Percentiles rank a stretch among this genome's conserved stretches.
These are phyloP conservation scores for Sciurus carolinensis DNA, from an alignment of 2,797 vertebrate species.

Conservation along the genomic window DNA sequence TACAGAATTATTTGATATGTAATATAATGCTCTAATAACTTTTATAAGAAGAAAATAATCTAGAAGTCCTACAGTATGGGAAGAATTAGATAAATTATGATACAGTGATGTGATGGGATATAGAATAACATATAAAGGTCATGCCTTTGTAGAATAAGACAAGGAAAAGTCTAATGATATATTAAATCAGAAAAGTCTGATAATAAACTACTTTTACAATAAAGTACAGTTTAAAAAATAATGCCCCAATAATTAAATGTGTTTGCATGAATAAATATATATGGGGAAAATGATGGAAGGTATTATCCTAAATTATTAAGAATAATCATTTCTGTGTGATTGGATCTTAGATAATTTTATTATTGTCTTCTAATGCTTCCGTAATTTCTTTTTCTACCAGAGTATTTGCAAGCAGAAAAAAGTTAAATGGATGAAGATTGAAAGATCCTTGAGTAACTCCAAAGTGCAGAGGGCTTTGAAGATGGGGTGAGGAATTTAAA, in stretches of 20 bases:
- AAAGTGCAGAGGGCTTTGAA: not conserved
- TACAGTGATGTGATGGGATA: conserved; percentile 41
- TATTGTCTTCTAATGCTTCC: not conserved
- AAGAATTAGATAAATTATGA: conserved; percentile 66
- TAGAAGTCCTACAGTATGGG: conserved; percentile 60
- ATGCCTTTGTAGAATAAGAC: conserved; percentile 58
- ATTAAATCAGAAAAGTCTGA: conserved; percentile 70
- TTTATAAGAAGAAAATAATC: conserved; percentile 67
- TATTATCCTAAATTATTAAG: conserved; percentile 11
- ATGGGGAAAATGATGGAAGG: not conserved
- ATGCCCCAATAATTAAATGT: conserved; percentile 4
- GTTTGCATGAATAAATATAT: not conserved
- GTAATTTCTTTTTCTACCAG: not conserved
- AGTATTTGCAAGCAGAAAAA: not conserved
- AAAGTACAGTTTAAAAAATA: conserved; percentile 3
- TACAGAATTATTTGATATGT: conserved; percentile 56
- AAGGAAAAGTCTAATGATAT: conserved; percentile 60
- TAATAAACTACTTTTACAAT: conserved; percentile 53
- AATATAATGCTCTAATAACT: conserved; percentile 49
- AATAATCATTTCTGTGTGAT: conserved; percentile 22
- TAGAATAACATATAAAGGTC: conserved; percentile 71
- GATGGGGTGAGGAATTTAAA: not conserved
- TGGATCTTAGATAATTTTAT: not conserved
- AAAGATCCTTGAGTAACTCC: not conserved
- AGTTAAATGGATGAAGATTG: not conserved